These are phyloP conservation scores for Serilophus lunatus DNA, from an alignment of 2,113 vertebrate species.

Conservation along the genomic window DNA sequence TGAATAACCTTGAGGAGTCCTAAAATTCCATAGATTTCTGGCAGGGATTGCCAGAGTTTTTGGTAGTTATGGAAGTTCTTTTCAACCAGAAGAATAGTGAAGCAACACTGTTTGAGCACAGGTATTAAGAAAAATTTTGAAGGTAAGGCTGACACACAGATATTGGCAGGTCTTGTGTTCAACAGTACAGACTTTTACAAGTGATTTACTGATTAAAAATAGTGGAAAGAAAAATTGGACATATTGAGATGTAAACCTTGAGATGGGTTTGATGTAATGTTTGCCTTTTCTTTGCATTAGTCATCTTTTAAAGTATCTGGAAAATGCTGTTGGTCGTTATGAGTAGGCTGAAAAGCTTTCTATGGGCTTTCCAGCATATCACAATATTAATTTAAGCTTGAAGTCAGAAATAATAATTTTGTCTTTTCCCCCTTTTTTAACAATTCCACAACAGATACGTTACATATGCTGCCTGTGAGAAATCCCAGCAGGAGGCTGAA, in stretches of 20 bases:
- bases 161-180: background rate
- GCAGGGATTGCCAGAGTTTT: background rate
- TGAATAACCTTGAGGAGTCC: background rate
- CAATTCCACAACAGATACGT: background rate
- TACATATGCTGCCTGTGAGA: background rate
- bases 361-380: background rate
- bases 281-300: background rate
- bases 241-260: background rate
- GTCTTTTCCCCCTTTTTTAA: background rate
- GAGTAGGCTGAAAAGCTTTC: background rate
- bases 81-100: background rate
- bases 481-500: background rate
- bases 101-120: background rate
- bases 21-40: background rate
- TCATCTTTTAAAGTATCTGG: background rate
- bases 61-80: background rate
- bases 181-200: background rate
- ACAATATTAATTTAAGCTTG: background rate
- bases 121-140: background rate
- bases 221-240: background rate
- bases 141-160: background rate
- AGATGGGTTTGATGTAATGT: background rate
- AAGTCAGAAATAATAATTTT: background rate
- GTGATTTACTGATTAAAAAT: background rate
- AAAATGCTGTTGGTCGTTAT: background rate